Percentiles rank a stretch among this genome's conserved stretches.
Evolutionary conservation across 2,888 invertebrate species (phyloP).

Genomic region (Pardosa pseudoannulata): DNA sequence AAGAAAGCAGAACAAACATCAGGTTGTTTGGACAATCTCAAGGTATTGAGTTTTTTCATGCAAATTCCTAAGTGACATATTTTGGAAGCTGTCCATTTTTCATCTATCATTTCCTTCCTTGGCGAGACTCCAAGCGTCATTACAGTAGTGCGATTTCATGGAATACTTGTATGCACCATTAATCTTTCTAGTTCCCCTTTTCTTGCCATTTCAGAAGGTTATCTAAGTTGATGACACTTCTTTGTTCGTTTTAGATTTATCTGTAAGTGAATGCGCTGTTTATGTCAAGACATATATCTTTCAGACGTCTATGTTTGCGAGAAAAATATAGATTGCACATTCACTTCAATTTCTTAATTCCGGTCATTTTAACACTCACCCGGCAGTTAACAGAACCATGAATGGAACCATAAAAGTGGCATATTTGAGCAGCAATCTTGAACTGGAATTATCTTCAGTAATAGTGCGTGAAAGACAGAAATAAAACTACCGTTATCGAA

Average conservation of each 20-base stretch:
- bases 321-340: not conserved
- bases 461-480: too few species aligned
- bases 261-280: not conserved
- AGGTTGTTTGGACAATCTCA: not conserved
- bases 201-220: slow-evolving; percentile 3
- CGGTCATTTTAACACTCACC: not conserved
- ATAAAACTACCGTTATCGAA: too few species aligned
- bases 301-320: not conserved
- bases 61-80: slow-evolving; percentile 7
- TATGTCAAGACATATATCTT: not conserved
- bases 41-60: not conserved
- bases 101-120: not conserved
- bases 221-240: slow-evolving; percentile 13
- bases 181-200: not conserved
- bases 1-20: not conserved
- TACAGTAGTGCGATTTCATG: not conserved
- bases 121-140: not conserved
- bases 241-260: slow-evolving; percentile 6
- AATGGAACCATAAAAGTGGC: not conserved
- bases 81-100: slow-evolving; percentile 8
- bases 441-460: not conserved
- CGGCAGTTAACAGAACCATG: not conserved
- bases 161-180: slow-evolving; percentile 8
- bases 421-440: not conserved
- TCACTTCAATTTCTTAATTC: slow-evolving; percentile 5